phyloP scores from a whole-genome alignment of 1,140 invertebrate species.

The Idris sp. region DNA sequence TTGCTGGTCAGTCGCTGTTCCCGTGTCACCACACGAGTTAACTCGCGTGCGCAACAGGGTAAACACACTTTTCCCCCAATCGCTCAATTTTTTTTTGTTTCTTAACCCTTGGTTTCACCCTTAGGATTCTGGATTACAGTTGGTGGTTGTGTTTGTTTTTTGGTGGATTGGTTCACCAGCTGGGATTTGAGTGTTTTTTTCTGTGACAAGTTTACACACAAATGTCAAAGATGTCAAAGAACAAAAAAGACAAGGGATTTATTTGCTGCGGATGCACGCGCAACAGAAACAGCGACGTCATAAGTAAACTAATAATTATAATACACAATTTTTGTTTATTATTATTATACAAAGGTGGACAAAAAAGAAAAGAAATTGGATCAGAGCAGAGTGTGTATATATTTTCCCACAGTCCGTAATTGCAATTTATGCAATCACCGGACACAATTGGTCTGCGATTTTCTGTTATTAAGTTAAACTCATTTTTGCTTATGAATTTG shows the following conservation, averaged over 20 bases:
- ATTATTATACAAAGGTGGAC: too few species aligned
- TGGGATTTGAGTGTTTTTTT: slow-evolving; percentile 31
- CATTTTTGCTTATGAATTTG: slow-evolving; percentile 2
- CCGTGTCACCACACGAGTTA: too few species aligned
- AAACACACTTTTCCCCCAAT: too few species aligned
- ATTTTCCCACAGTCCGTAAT: slow-evolving; percentile 19
- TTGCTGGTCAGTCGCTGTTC: too few species aligned
- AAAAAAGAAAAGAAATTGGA: too few species aligned
- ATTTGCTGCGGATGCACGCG: slow-evolving; percentile 75
- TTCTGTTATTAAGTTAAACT: slow-evolving; percentile 7
- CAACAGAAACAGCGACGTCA: slow-evolving; percentile 77
- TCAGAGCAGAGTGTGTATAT: too few species aligned
- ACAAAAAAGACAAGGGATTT: slow-evolving; percentile 69
- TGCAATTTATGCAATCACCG: slow-evolving; percentile 23
- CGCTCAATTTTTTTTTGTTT: too few species aligned
- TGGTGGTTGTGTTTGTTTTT: slow-evolving; percentile 36
- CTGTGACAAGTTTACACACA: slow-evolving; percentile 57
- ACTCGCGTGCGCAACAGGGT: too few species aligned
- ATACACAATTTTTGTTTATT: too few species aligned
- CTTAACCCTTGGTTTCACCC: too few species aligned
- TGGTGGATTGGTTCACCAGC: too few species aligned
- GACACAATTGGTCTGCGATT: slow-evolving; percentile 28
- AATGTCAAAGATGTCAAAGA: slow-evolving; percentile 64
- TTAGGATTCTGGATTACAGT: slow-evolving; percentile 49
- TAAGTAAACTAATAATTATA: too few species aligned